These are phyloP conservation scores for Mellivora capensis DNA, from an alignment of 2,113 vertebrate genomes.

Conservation along the genomic window DNA sequence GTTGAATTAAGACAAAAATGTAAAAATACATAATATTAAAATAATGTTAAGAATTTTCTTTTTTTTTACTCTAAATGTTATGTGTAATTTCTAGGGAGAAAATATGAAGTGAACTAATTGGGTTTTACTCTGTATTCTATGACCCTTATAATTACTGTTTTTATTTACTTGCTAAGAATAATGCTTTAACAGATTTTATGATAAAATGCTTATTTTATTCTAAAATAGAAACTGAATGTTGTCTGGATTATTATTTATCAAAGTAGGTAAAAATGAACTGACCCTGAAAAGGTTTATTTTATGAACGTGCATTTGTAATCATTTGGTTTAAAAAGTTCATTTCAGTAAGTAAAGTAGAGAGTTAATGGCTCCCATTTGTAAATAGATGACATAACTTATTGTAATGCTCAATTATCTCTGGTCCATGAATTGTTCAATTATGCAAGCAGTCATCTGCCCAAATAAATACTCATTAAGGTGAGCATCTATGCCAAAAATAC, in stretches of 20 bases:
- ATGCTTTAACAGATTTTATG: background rate
- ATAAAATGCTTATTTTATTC: constrained; percentile 23
- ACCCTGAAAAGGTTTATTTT: constrained; percentile 42
- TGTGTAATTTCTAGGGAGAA: background rate
- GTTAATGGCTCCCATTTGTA: constrained; percentile 75
- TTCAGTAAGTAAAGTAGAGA: constrained; percentile 63
- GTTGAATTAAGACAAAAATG: background rate
- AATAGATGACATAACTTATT: constrained; percentile 70
- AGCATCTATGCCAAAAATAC: constrained; percentile 63
- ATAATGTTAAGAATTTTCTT: background rate
- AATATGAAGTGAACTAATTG: background rate
- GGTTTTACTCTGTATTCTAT: background rate
- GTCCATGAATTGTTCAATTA: constrained; percentile 72
- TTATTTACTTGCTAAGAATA: background rate
- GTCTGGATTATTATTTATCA: constrained; percentile 40
- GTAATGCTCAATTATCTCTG: constrained; percentile 70
- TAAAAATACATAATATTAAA: background rate
- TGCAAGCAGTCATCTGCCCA: constrained; percentile 59
- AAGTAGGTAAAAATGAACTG: constrained; percentile 46
- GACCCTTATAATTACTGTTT: background rate
- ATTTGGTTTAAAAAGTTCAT: constrained; percentile 65
- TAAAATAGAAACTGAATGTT: background rate
- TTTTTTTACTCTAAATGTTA: background rate
- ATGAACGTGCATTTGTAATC: constrained; percentile 55
- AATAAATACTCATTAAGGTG: constrained; percentile 73